phyloP scores from a whole-genome alignment of 2,797 vertebrate species.

The Phataginus tricuspis region DNA sequence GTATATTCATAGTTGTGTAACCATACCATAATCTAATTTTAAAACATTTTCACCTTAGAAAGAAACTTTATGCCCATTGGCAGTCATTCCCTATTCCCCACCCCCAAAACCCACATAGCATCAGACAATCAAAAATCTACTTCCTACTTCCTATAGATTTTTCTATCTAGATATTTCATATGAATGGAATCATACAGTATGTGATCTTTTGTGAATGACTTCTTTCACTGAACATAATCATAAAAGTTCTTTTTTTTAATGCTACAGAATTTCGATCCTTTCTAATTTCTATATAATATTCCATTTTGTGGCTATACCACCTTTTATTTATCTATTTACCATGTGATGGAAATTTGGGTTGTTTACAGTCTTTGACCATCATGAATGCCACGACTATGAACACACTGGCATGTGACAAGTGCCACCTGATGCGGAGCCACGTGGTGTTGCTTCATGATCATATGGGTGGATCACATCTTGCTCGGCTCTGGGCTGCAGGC shows the following conservation, averaged over 20 bases:
- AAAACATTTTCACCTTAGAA: neutral
- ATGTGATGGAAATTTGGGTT: neutral
- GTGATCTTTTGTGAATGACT: neutral
- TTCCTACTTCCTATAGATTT: neutral
- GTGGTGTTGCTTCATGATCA: neutral
- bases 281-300: neutral
- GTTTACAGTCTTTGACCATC: neutral
- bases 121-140: neutral
- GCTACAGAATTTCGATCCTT: neutral
- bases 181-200: neutral
- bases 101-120: neutral
- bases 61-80: neutral
- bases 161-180: neutral
- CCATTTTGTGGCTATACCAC: rapidly evolving
- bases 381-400: neutral
- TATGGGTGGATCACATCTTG: rapidly evolving
- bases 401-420: rapidly evolving
- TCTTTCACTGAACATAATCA: neutral
- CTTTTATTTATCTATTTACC: neutral
- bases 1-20: neutral
- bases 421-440: too few species aligned
- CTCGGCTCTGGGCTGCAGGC: neutral
- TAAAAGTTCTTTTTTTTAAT: neutral
- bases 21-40: neutral
- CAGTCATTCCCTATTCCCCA: too few species aligned